These are phyloP conservation scores for Oncopeltus fasciatus DNA, from an alignment of 1,140 invertebrate genomes.

Conservation along the genomic window DNA sequence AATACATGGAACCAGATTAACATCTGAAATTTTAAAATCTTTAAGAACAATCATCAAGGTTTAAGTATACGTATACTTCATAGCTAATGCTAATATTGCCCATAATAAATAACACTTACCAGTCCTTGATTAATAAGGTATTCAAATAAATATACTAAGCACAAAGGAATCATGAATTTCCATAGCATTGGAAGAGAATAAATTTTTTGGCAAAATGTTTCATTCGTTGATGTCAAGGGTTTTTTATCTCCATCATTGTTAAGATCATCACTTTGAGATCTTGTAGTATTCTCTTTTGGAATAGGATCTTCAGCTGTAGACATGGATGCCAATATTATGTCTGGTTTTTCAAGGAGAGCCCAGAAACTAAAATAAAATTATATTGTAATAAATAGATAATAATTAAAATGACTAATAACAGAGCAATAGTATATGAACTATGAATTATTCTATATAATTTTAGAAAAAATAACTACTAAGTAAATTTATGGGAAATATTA, in stretches of 20 bases:
- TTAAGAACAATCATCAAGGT: no score
- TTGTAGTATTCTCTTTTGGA: background rate
- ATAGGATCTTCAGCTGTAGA: background rate
- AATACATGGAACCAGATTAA: no score
- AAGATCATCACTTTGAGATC: background rate
- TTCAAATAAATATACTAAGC: conserved; percentile 69
- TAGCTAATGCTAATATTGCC: no score
- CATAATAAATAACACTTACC: conserved; percentile 16
- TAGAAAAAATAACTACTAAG: no score
- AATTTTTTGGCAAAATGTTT: conserved; percentile 39
- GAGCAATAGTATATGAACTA: no score
- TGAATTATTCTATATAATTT: no score
- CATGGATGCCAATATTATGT: background rate
- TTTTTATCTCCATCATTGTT: background rate
- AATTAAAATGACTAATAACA: background rate
- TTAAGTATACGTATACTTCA: no score
- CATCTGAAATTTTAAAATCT: no score
- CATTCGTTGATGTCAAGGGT: conserved; percentile 22
- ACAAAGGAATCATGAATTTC: conserved; percentile 62
- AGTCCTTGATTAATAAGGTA: conserved; percentile 85
- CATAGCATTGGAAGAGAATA: conserved; percentile 35
- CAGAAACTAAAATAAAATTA: conserved; percentile 33
- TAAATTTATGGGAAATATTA: no score
- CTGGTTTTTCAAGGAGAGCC: conserved; percentile 25
- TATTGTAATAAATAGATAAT: background rate